phyloP scores from a whole-genome alignment of 2,797 vertebrate species.

The Pangasius djambal region DNA sequence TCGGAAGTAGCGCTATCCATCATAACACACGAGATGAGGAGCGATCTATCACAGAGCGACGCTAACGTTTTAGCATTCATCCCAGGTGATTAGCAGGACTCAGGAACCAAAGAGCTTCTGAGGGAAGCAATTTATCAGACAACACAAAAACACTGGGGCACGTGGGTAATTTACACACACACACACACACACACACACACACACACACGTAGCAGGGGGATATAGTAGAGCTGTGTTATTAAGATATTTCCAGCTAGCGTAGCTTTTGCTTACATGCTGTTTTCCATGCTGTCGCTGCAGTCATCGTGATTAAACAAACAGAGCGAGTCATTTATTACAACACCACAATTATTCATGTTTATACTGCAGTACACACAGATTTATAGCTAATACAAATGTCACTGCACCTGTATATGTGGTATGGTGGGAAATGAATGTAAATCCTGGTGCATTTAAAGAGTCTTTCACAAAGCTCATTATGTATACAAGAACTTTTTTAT shows the following conservation, averaged over 20 bases:
- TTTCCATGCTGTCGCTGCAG: neutral
- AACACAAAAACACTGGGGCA: neutral
- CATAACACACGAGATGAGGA: neutral
- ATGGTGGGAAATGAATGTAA: too few species aligned
- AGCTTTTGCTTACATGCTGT: neutral
- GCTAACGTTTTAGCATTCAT: neutral
- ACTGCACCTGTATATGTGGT: neutral
- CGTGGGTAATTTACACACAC: neutral
- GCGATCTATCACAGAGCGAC: neutral
- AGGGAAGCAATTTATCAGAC: constrained; percentile 14
- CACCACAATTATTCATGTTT: constrained; percentile 9
- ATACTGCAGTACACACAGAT: neutral
- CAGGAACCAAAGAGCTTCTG: neutral
- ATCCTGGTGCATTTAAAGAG: too few species aligned
- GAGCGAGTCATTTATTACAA: neutral
- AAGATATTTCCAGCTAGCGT: neutral
- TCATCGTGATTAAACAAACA: neutral
- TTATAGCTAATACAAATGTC: constrained; percentile 13
- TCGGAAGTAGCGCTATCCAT: neutral
- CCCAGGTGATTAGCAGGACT: neutral
- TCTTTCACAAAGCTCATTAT: too few species aligned
- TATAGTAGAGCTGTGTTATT: neutral
- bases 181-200: neutral
- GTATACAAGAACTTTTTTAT: too few species aligned
- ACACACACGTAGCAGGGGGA: neutral